Conservation (phyloP, 2,113 vertebrate species). For the Nymphicus hollandicus region DNA sequence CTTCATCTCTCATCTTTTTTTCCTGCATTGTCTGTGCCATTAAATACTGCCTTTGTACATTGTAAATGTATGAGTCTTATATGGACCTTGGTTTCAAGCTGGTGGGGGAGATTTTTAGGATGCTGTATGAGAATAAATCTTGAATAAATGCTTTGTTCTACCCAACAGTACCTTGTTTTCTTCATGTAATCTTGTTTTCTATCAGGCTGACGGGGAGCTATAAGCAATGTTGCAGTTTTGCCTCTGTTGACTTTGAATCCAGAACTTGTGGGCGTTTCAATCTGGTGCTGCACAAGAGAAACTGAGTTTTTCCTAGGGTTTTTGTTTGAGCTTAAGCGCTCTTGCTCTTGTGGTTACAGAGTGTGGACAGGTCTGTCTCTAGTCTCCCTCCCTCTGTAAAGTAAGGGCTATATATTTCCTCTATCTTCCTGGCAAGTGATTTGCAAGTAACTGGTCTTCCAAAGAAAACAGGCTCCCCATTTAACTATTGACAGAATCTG, state of each 20-base stretch:
- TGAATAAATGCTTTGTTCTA: background rate
- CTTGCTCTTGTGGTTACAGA: background rate
- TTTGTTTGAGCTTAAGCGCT: background rate
- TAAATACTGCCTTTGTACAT: background rate
- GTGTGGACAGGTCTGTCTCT: background rate
- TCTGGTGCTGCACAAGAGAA: background rate
- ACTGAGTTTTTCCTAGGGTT: background rate
- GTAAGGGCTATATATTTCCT: background rate
- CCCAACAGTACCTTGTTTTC: background rate
- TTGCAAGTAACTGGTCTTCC: background rate
- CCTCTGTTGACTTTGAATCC: background rate
- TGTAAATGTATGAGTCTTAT: background rate
- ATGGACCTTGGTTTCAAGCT: background rate
- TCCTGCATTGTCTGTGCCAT: background rate
- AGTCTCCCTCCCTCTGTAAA: background rate
- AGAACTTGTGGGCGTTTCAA: background rate
- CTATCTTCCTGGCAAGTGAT: background rate
- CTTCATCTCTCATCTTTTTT: background rate
- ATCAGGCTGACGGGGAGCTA: background rate
- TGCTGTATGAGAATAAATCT: background rate
- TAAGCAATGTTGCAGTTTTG: background rate
- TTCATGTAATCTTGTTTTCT: background rate
- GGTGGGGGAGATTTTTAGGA: background rate
- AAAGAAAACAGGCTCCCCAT: background rate
- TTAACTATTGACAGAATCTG: rapidly evolving